These are phyloP conservation scores for Callionymus lyra DNA, from an alignment of 2,113 vertebrate species.

Conservation along the genomic window DNA sequence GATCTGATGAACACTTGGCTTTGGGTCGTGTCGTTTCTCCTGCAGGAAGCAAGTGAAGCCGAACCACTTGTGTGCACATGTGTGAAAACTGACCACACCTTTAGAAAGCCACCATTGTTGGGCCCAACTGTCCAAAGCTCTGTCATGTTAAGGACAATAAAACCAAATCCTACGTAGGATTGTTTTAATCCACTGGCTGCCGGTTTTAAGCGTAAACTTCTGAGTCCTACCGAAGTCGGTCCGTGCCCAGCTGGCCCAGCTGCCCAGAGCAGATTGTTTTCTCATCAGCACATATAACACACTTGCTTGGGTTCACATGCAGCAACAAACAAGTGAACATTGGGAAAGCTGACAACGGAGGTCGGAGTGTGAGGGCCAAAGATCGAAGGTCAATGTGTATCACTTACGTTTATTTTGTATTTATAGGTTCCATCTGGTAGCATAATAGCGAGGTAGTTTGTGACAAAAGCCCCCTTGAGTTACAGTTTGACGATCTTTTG, in stretches of 20 bases:
- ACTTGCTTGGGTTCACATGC: conserved; percentile 11
- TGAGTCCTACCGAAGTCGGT: conserved; percentile 32
- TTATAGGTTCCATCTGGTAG: conserved; percentile 1
- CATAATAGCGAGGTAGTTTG: background rate
- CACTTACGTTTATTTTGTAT: conserved; percentile 20
- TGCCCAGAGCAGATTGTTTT: conserved; percentile 36
- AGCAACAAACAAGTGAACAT: conserved; percentile 19
- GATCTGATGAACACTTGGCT: no score
- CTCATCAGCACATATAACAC: conserved; percentile 25
- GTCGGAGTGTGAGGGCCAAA: conserved; percentile 13
- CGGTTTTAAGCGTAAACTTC: conserved; percentile 52
- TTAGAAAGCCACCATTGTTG: no score
- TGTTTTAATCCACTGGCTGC: conserved; percentile 42
- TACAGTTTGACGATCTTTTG: no score
- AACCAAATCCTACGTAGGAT: conserved; percentile 33
- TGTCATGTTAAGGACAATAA: conserved; percentile 20
- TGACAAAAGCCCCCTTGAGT: no score
- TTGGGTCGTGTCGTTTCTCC: no score
- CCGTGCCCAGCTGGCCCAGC: conserved; percentile 2
- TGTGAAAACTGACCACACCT: no score
- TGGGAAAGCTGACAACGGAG: conserved; percentile 12
- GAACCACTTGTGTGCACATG: no score
- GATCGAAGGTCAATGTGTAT: conserved; percentile 14
- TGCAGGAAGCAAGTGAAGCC: no score
- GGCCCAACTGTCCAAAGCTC: no score